Evolutionary conservation across 2,113 vertebrate species (phyloP), one percentile per base, ranked within the genome.

Genomic region (Peromyscus leucopus): DNA sequence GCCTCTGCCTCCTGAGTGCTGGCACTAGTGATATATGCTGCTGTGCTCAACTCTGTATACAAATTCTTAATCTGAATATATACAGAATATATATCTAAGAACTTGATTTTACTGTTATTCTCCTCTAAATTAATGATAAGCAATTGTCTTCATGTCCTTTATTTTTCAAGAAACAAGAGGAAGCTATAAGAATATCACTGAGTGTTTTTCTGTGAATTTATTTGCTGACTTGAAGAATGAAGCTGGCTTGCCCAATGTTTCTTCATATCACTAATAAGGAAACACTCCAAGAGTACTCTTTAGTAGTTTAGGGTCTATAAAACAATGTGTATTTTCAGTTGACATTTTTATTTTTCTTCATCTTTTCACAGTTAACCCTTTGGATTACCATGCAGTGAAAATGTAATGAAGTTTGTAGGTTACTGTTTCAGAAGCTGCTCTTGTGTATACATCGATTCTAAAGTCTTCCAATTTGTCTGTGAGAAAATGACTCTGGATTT

Each of bases 151-250:
- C 51, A 84, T 91, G 10, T 63, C 26, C 55, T 85, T 76, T 57
- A 74, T 92, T 55, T 89, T 83, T 75, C 26, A 91, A 93, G 63
- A 93, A 92, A 90, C 42, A 71, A 28, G n/a, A 63, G 39, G 39
- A 84, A 67, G 61, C 80, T 46, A 24, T 28, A 67, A 92, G 72
- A 51, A 65, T 85, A 83, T 91, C 36, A 84, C 22, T 67, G 42
- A 42, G 13, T 89, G 9, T 46, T 79, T 96, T 92, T 36, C 78
- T 97, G 26, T 71, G 57, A 33, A 87, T 72, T 80, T 80, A 90
- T 87, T 80, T 85, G 84, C 31, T 72, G 33, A 89, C 69, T 86
- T 96, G 57, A 85, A 93, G 89, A 90, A 93, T 17, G 16, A 76
- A 65, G 26, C 11, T 15, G 63, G 8, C 17, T 88, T 93, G 57